Conservation (phyloP, 2,113 vertebrate genomes). For the Formicarius rufipectus region DNA sequence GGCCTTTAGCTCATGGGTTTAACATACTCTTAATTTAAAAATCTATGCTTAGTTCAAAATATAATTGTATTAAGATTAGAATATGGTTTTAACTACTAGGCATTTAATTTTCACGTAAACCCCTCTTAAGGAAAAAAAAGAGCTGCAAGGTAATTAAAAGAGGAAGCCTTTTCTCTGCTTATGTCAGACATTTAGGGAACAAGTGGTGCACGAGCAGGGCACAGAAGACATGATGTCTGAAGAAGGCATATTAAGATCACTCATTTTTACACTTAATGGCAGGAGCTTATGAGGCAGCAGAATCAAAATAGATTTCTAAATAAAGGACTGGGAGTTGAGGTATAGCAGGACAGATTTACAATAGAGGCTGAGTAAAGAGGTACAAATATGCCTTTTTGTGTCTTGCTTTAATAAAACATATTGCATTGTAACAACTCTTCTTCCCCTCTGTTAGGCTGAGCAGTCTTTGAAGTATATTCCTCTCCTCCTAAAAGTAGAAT, state of each 20-base stretch:
- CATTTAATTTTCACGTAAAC: neutral
- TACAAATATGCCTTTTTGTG: neutral
- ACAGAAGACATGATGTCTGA: neutral
- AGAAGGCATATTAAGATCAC: neutral
- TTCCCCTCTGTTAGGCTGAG: neutral
- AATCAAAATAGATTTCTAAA: neutral
- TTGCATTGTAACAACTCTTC: rapidly evolving
- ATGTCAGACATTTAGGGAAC: neutral
- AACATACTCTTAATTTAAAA: neutral
- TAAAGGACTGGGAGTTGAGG: neutral
- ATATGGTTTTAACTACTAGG: neutral
- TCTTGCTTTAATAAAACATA: neutral
- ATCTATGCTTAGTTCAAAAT: neutral
- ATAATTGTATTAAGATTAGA: neutral
- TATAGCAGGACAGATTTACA: neutral
- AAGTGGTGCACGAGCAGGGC: neutral
- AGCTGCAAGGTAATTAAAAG: neutral
- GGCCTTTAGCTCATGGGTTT: neutral
- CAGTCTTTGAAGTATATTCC: neutral
- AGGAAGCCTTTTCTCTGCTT: neutral
- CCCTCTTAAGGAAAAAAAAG: neutral
- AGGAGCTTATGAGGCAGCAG: neutral
- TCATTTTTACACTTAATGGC: neutral
- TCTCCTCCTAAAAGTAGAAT: neutral
- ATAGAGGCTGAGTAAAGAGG: neutral